A percentile compares a stretch with the other conserved stretches of the same genome.
phyloP scores from a whole-genome alignment of 2,888 invertebrate genomes.

The Lasioglossum morio region DNA sequence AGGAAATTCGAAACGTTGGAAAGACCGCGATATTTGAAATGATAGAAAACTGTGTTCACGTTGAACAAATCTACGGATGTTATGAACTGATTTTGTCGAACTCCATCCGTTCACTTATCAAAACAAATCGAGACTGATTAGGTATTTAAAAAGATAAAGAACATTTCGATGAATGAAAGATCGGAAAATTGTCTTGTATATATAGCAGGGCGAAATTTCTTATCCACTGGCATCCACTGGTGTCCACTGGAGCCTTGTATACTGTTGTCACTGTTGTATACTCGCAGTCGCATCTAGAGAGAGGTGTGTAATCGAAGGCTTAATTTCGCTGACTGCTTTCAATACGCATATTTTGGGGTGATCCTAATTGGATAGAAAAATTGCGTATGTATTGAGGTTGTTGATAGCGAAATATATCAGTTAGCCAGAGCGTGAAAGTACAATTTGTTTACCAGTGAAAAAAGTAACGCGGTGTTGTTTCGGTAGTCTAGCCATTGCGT shows the following conservation, averaged over 20 bases:
- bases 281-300: not conserved
- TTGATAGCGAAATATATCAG: not conserved
- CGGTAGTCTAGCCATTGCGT: not conserved
- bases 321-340: not conserved
- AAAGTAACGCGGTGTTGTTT: not conserved
- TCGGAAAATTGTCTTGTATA: not conserved
- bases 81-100: not conserved
- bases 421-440: not conserved
- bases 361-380: conserved; percentile 29
- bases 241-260: not conserved
- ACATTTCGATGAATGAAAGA: not conserved
- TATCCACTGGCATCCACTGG: not conserved
- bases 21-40: not conserved
- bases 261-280: too few relatives aligned
- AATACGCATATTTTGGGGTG: not conserved
- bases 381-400: conserved; percentile 20
- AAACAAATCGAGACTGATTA: too few relatives aligned
- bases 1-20: not conserved
- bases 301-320: not conserved
- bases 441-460: not conserved
- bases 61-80: not conserved
- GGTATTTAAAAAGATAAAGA: too few relatives aligned
- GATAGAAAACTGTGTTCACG: not conserved
- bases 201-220: not conserved
- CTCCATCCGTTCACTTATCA: too few relatives aligned